Conservation (phyloP, 1,140 invertebrate genomes). For the Myzus persicae region DNA sequence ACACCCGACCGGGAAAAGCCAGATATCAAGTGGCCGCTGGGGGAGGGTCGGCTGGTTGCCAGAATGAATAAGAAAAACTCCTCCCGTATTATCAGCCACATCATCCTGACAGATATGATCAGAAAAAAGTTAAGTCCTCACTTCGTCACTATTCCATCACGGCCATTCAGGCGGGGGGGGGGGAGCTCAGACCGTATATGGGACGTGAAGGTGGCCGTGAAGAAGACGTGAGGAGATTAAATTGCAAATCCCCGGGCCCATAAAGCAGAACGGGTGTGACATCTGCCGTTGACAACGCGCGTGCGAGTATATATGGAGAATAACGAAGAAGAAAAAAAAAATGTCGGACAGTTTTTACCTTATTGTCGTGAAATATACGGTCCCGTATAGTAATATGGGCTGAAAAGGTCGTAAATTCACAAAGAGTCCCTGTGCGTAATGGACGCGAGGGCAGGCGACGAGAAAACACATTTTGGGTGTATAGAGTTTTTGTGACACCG, state of each 20-base stretch:
- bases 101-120: slow-evolving; percentile 42
- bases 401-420: slow-evolving; percentile 47
- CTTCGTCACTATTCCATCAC: background rate
- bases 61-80: slow-evolving; percentile 28
- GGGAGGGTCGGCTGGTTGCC: background rate
- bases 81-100: background rate
- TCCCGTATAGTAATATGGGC: background rate
- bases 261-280: slow-evolving; percentile 56
- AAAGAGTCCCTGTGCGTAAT: background rate
- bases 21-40: background rate
- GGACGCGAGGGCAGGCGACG: background rate
- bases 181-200: background rate
- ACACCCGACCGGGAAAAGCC: background rate
- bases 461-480: slow-evolving; percentile 39
- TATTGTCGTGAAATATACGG: slow-evolving; percentile 53
- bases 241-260: slow-evolving; percentile 49
- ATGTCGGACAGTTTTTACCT: slow-evolving; percentile 49
- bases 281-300: slow-evolving; percentile 55
- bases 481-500: slow-evolving; percentile 17
- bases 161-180: background rate
- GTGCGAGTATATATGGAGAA: background rate
- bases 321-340: slow-evolving; percentile 30
- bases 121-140: slow-evolving; percentile 32
- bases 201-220: background rate
- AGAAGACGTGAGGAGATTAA: slow-evolving; percentile 55